Percentiles rank a stretch among this genome's conserved stretches.
Evolutionary conservation across 2,797 vertebrate genomes (phyloP).

Genomic region (Babyrousa celebensis): DNA sequence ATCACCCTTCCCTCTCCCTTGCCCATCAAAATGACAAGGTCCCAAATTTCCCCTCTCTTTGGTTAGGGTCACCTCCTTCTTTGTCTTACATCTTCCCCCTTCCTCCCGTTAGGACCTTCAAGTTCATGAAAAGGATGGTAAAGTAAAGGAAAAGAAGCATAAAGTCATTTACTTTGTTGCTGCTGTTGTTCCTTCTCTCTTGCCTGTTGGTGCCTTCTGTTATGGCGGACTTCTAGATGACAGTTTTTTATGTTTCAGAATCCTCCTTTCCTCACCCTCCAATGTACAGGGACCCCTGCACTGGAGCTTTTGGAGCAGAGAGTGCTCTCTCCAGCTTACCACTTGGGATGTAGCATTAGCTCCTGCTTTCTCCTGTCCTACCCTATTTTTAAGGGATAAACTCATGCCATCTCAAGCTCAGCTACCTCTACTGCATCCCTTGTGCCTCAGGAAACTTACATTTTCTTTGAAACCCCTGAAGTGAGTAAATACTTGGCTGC

Average conservation of each 20-base stretch:
- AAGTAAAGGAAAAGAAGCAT: background rate
- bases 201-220: background rate
- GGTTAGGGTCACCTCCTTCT: background rate
- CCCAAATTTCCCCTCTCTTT: background rate
- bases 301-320: background rate
- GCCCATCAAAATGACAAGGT: background rate
- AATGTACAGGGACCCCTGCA: too few species aligned
- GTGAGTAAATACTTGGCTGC: background rate
- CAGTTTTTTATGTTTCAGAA: background rate
- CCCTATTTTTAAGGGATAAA: background rate
- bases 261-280: background rate
- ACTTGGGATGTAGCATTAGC: background rate
- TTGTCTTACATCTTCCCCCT: background rate
- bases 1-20: background rate
- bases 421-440: background rate
- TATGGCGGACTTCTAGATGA: background rate
- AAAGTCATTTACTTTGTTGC: background rate
- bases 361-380: background rate
- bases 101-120: background rate
- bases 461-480: background rate
- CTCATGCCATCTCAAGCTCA: background rate
- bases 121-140: background rate
- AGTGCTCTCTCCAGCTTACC: background rate
- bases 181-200: background rate
- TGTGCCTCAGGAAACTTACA: background rate